Percentiles rank a stretch among this genome's conserved stretches.
Conservation (phyloP, 1,140 invertebrate genomes). For the Melitaea cinxia region DNA sequence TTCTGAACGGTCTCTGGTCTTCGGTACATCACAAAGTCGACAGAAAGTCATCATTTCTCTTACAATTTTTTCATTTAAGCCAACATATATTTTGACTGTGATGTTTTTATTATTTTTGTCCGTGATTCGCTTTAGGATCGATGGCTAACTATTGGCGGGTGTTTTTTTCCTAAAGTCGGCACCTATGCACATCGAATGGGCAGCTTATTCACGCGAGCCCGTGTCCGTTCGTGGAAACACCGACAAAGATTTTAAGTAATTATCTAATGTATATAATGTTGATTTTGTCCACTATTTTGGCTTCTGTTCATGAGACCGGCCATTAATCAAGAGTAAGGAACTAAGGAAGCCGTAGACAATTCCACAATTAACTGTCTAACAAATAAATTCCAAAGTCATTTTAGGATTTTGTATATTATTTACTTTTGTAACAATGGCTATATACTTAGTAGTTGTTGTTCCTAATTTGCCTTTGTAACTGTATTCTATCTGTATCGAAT, state of each 20-base stretch:
- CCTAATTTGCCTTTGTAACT: no score
- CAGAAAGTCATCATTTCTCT: constrained; percentile 72
- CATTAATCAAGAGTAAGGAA: constrained; percentile 69
- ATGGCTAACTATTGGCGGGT: constrained; percentile 59
- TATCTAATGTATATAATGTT: constrained; percentile 71
- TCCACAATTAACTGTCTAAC: not conserved
- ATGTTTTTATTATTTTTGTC: constrained; percentile 81
- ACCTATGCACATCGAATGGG: constrained; percentile 56
- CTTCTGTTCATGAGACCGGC: constrained; percentile 64
- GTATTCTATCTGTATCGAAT: no score
- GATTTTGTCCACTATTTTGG: constrained; percentile 71
- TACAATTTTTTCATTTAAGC: constrained; percentile 66
- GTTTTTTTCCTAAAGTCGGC: constrained; percentile 66
- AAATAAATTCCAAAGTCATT: no score
- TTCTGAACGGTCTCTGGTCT: constrained; percentile 33
- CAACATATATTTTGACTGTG: constrained; percentile 81
- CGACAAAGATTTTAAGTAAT: constrained; percentile 70
- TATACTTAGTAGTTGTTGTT: no score
- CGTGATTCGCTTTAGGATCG: constrained; percentile 65
- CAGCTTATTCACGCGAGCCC: constrained; percentile 44
- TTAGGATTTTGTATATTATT: no score
- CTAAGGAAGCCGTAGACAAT: constrained; percentile 42
- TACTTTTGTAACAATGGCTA: no score
- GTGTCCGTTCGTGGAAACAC: constrained; percentile 60
- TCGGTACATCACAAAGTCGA: constrained; percentile 72